Evolutionary conservation across 2,113 vertebrate species (phyloP), one percentile per base, ranked within the genome.

Genomic region (Piliocolobus tephrosceles): DNA sequence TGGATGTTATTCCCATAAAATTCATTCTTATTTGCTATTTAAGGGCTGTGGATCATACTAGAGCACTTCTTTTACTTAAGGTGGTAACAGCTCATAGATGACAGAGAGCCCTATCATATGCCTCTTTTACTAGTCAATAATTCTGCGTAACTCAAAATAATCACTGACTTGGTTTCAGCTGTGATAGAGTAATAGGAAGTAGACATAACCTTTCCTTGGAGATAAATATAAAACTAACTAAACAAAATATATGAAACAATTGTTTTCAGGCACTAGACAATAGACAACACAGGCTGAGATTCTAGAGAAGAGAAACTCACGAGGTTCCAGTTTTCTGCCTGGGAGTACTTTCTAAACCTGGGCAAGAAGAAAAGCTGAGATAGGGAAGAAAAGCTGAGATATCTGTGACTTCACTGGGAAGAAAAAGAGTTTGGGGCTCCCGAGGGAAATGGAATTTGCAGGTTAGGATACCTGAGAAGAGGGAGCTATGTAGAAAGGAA

Each of bases 81-180:
- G 30, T 91, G 30, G 22, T 84, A 95, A 75, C 18, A 76, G 40
- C n/a, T 58, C 45, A 83, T 23, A 38, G 2, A 55, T 88, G 17
- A 55, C 61, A 95, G 38, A 92, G 47, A 22, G 38, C 38, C 40
- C 78, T 91, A 40, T 50, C 40, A 35, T 61, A 73, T 55, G 58
- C 17, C 50, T 88, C 50, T 82, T 35, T 50, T 47, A 70, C 68
- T 70, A 90, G 8, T 87, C 16, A 82, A 18, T 90, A 83, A 91
- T 76, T 93, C 32, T 70, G 45, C 22, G 45, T 88, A 85, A 96
- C 68, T 96, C 85, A 96, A 97, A 95, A 47, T 95, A 35, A 96
- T 43, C 73, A 73, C 18, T 66, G 61, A 78, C 30, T 87, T 94
- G 25, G 73, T 91, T 96, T 78, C 73, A 85, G 52, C 18, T 45